Conservation (phyloP, 2,888 invertebrate genomes). For the Macrophya alboannulata region DNA sequence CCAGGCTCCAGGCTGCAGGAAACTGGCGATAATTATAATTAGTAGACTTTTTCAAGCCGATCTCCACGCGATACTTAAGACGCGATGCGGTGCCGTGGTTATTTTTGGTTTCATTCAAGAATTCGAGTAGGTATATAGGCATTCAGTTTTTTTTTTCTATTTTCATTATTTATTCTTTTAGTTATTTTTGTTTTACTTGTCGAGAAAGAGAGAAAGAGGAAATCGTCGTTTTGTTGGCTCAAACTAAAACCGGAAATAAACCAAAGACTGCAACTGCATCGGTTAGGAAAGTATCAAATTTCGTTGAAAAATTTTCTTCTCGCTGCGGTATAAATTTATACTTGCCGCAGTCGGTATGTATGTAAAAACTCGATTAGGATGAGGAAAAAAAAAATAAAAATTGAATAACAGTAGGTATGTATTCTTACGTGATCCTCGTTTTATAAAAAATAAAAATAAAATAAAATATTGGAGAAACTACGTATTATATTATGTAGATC, state of each 20-base stretch:
- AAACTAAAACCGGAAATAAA: conserved; percentile 2
- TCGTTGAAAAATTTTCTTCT: background rate
- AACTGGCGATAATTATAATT: conserved; percentile 33
- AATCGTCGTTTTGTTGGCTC: background rate
- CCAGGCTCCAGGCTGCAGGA: background rate
- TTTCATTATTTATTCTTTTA: background rate
- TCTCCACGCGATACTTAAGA: background rate
- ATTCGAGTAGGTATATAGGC: background rate
- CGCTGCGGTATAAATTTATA: background rate
- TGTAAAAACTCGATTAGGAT: too few relatives aligned
- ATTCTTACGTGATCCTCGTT: too few relatives aligned
- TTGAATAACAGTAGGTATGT: too few relatives aligned
- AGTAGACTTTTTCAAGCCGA: background rate
- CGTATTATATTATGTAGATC: too few relatives aligned
- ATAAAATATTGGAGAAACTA: too few relatives aligned
- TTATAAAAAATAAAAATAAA: too few relatives aligned
- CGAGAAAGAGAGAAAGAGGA: background rate
- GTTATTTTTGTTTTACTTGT: background rate
- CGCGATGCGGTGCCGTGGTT: background rate
- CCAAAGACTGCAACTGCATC: background rate
- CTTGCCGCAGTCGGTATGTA: background rate
- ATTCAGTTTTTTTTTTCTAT: background rate
- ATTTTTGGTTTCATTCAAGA: conserved; percentile 32
- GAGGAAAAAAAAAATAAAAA: too few relatives aligned
- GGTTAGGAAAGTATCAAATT: background rate